These are phyloP conservation scores for Diloba caeruleocephala DNA, from an alignment of 2,888 invertebrate species.

Conservation along the genomic window DNA sequence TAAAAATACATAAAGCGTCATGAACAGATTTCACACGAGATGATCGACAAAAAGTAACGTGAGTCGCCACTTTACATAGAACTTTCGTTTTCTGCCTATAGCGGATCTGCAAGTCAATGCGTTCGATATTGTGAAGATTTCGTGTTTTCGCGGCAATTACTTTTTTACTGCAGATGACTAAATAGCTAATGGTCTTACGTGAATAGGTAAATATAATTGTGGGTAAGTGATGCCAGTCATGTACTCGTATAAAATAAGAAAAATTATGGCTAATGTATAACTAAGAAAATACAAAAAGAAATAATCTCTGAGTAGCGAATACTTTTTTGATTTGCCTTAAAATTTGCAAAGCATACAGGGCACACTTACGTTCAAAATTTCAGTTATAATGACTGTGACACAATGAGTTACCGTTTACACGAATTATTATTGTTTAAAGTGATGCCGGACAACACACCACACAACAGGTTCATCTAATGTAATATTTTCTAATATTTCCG, in stretches of 20 bases:
- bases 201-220: constrained; percentile 21
- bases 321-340: no score
- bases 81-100: constrained; percentile 80
- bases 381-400: no score
- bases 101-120: constrained; percentile 66
- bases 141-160: constrained; percentile 38
- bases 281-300: no score
- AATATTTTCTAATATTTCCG: constrained; percentile 37
- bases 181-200: constrained; percentile 16
- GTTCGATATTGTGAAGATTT: constrained; percentile 35
- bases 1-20: constrained; percentile 60
- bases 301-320: no score
- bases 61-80: constrained; percentile 70
- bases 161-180: constrained; percentile 35
- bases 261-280: no score
- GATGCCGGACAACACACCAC: no score
- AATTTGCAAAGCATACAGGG: no score
- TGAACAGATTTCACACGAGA: constrained; percentile 76
- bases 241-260: neutral
- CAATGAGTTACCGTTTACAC: no score
- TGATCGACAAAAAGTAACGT: constrained; percentile 77
- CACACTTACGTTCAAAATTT: no score
- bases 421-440: no score
- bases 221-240: constrained; percentile 14
- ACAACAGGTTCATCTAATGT: constrained; percentile 3